These are phyloP conservation scores for Amblyraja radiata DNA, from an alignment of 2,797 vertebrate genomes.

Conservation along the genomic window DNA sequence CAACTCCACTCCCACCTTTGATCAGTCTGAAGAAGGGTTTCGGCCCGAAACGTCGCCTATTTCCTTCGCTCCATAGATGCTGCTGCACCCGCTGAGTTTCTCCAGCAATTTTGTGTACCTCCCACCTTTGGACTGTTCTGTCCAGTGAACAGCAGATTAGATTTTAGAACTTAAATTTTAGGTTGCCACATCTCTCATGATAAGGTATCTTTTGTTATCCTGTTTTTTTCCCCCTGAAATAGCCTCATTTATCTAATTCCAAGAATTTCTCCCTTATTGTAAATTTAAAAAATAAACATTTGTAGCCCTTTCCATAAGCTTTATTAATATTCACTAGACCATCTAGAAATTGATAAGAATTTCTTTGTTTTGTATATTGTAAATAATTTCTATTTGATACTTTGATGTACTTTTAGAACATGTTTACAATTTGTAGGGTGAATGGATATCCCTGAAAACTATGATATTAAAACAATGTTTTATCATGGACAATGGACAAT, in stretches of 20 bases:
- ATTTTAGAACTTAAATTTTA: constrained; percentile 3
- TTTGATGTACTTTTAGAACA: not conserved
- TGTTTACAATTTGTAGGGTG: not conserved
- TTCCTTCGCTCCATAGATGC: too few relatives aligned
- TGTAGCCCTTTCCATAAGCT: not conserved
- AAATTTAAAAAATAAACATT: not conserved
- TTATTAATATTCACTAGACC: not conserved
- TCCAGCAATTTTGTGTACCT: too few relatives aligned
- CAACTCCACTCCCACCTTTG: too few relatives aligned
- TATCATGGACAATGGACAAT: too few relatives aligned
- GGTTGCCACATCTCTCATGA: constrained; percentile 17
- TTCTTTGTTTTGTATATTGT: not conserved
- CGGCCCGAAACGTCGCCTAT: too few relatives aligned
- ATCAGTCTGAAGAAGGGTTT: too few relatives aligned
- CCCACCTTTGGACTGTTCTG: not conserved
- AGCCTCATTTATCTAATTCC: not conserved
- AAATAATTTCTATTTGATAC: not conserved
- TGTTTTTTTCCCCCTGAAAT: not conserved
- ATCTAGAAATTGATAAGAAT: not conserved
- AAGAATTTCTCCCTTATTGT: not conserved
- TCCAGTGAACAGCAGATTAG: constrained; percentile 15
- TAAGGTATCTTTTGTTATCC: constrained; percentile 4
- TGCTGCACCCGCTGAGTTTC: too few relatives aligned
- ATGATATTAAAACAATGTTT: not conserved
- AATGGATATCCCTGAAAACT: not conserved